phyloP scores from a whole-genome alignment of 2,797 vertebrate species.

The Streptopelia turtur region DNA sequence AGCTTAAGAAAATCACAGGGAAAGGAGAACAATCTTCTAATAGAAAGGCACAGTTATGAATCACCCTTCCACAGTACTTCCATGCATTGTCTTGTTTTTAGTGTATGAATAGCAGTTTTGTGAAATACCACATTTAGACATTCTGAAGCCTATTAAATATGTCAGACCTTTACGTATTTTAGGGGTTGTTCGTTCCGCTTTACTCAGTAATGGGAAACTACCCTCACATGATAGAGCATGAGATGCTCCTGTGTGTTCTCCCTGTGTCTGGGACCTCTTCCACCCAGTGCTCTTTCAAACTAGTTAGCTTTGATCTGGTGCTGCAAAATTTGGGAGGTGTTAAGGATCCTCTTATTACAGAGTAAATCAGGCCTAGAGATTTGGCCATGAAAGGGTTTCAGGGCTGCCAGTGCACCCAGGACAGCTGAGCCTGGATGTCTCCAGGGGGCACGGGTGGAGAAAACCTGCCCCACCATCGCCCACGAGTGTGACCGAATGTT shows the following conservation, averaged over 20 bases:
- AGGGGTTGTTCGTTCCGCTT: not conserved
- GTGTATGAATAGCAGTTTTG: not conserved
- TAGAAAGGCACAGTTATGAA: not conserved
- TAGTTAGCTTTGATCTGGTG: not conserved
- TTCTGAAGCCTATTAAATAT: not conserved
- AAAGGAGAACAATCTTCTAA: not conserved
- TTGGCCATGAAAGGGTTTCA: not conserved
- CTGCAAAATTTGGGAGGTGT: not conserved
- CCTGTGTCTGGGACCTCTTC: not conserved
- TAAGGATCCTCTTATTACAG: not conserved
- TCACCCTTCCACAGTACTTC: not conserved
- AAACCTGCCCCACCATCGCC: accelerated
- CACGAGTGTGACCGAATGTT: accelerated
- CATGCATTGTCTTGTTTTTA: not conserved
- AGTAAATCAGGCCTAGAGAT: not conserved
- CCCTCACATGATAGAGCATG: not conserved
- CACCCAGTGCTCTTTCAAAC: not conserved
- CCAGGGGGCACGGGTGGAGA: accelerated
- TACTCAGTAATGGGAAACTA: not conserved
- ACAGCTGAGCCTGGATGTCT: not conserved
- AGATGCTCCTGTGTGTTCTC: not conserved
- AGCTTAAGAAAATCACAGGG: not conserved
- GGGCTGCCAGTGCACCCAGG: accelerated
- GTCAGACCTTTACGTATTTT: not conserved
- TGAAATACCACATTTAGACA: not conserved